phyloP scores from a whole-genome alignment of 2,888 invertebrate genomes.

The Camponotus fellah region DNA sequence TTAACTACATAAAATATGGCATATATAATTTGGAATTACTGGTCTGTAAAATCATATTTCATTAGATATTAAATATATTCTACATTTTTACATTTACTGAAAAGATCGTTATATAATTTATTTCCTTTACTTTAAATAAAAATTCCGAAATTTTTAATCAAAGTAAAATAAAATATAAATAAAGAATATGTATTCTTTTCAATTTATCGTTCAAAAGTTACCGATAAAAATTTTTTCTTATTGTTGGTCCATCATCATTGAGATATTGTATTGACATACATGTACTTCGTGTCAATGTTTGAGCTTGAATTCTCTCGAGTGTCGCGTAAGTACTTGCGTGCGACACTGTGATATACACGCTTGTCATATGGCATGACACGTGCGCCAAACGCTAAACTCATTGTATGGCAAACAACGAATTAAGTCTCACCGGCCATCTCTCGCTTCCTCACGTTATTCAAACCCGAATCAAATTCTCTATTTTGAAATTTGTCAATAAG shows the following conservation, averaged over 20 bases:
- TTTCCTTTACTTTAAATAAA: background rate
- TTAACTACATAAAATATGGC: background rate
- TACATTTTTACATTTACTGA: background rate
- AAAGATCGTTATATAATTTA: background rate
- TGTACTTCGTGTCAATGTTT: constrained; percentile 53
- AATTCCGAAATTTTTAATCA: background rate
- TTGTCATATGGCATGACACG: constrained; percentile 84
- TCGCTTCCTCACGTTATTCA: constrained; percentile 40
- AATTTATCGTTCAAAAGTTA: background rate
- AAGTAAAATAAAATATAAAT: constrained; percentile 2
- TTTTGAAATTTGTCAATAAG: constrained; percentile 20
- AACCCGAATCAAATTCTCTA: constrained; percentile 33
- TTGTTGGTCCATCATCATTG: constrained; percentile 10
- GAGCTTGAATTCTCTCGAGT: constrained; percentile 66
- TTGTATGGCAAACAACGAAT: constrained; percentile 81
- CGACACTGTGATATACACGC: constrained; percentile 74
- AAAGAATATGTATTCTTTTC: background rate
- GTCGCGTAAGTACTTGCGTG: constrained; percentile 73
- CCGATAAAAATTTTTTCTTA: constrained; percentile 22
- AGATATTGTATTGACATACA: constrained; percentile 50
- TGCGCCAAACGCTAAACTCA: constrained; percentile 80
- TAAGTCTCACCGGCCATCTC: constrained; percentile 66
- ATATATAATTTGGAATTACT: background rate
- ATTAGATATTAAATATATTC: background rate
- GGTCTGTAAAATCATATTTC: background rate